phyloP scores from a whole-genome alignment of 1,140 invertebrate genomes.

The Marisa cornuarietis region DNA sequence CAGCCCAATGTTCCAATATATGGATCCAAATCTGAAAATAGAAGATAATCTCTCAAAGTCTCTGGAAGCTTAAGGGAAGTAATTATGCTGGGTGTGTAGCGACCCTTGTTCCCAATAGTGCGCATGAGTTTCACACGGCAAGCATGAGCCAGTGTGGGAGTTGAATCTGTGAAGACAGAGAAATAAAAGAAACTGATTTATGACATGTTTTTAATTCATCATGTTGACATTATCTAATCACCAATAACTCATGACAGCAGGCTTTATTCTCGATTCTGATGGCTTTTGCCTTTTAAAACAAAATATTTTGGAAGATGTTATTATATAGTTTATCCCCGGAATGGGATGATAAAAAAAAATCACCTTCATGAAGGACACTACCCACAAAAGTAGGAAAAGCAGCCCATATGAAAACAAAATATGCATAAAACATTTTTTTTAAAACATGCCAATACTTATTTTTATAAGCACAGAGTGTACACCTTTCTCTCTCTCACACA shows the following conservation, averaged over 20 bases:
- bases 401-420: no score
- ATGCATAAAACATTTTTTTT: no score
- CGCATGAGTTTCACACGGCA: constrained; percentile 27
- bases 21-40: constrained; percentile 28
- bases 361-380: no score
- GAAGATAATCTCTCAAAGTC: constrained; percentile 29
- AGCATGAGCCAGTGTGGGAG: constrained; percentile 25
- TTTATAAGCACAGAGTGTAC: no score
- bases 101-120: constrained; percentile 14
- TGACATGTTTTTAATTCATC: no score
- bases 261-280: neutral
- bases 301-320: neutral
- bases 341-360: no score
- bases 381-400: no score
- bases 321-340: neutral
- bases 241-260: neutral
- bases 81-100: constrained; percentile 19
- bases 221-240: no score
- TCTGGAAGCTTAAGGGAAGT: constrained; percentile 24
- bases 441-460: no score
- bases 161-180: constrained; percentile 27
- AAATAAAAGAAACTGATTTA: neutral
- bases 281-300: neutral
- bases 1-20: constrained; percentile 8
- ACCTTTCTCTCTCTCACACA: no score